These are phyloP conservation scores for Rhabdornis inornatus DNA, from an alignment of 2,113 vertebrate genomes.

Conservation along the genomic window DNA sequence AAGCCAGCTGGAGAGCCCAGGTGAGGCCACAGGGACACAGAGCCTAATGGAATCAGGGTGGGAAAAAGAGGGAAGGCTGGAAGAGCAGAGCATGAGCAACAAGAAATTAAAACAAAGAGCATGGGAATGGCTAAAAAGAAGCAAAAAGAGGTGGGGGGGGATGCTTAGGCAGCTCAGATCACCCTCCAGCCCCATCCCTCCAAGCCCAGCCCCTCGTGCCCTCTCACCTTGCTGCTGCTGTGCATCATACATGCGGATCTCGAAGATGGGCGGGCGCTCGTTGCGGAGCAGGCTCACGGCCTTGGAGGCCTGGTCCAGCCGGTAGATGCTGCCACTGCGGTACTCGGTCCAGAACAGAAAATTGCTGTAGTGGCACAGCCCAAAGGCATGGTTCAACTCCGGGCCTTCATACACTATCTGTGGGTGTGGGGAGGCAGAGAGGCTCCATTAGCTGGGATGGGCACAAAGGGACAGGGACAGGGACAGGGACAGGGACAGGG, in stretches of 20 bases:
- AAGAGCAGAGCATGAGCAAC: background rate
- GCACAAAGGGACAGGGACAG: accelerated
- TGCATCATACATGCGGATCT: slow-evolving; percentile 95
- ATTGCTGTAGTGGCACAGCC: slow-evolving; percentile 91
- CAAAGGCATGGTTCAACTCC: slow-evolving; percentile 92
- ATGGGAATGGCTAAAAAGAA: accelerated
- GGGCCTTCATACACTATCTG: slow-evolving; percentile 92
- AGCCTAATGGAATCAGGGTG: background rate
- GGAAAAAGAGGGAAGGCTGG: background rate
- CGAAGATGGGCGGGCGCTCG: slow-evolving; percentile 93
- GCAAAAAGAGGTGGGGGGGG: background rate
- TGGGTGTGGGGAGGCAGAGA: background rate
- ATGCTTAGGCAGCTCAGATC: background rate
- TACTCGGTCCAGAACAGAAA: slow-evolving; percentile 98
- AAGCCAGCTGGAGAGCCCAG: background rate
- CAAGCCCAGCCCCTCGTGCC: accelerated
- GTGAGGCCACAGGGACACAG: accelerated
- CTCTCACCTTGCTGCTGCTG: slow-evolving; percentile 91
- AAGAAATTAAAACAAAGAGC: background rate
- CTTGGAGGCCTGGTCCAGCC: slow-evolving; percentile 83
- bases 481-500: background rate
- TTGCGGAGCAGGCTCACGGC: slow-evolving; percentile 87
- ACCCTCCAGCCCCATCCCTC: background rate
- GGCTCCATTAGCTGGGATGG: background rate
- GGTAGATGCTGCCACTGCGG: slow-evolving; percentile 91